Conservation (phyloP, 2,797 vertebrate genomes). For the Sphenopsis melanotis region DNA sequence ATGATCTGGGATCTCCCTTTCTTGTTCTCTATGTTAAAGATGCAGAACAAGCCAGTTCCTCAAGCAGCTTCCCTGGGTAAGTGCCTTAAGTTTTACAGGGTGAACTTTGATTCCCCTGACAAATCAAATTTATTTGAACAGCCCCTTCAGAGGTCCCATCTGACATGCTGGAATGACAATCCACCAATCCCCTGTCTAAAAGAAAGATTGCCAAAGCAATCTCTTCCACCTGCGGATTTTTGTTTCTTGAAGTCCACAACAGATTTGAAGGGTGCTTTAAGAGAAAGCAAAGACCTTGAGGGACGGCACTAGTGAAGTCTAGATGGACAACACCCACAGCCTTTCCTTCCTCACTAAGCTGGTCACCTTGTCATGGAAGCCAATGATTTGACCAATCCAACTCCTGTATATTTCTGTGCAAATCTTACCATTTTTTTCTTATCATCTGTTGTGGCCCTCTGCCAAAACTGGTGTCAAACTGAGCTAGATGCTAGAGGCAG, state of each 20-base stretch:
- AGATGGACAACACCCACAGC: neutral
- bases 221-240: neutral
- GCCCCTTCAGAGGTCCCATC: neutral
- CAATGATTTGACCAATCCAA: neutral
- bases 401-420: neutral
- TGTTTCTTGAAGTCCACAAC: neutral
- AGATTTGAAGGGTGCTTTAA: neutral
- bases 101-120: neutral
- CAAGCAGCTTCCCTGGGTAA: neutral
- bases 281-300: neutral
- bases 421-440: neutral
- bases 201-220: neutral
- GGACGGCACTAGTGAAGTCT: neutral
- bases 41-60: neutral
- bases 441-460: neutral
- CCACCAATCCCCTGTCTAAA: neutral
- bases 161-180: neutral
- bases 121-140: neutral
- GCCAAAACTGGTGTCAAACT: neutral
- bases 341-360: neutral
- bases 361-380: neutral
- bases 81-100: neutral
- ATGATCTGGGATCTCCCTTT: neutral
- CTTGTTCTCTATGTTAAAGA: neutral
- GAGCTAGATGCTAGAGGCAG: neutral